Conservation (phyloP, 2,113 vertebrate genomes). For the Antigone vipio region DNA sequence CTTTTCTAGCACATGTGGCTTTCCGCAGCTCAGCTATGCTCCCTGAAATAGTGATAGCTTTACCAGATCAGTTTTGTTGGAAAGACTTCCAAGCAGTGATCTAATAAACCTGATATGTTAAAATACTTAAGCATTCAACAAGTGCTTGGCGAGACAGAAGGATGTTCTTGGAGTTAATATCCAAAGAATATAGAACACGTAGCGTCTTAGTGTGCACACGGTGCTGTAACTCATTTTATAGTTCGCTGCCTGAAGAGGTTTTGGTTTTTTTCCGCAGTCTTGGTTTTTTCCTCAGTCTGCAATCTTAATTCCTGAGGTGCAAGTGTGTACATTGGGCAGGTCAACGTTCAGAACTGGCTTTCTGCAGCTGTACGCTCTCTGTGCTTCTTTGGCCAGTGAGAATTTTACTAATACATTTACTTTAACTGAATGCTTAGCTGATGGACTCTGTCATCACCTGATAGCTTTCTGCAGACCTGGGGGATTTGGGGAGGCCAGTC, state of each 20-base stretch:
- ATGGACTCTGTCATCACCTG: slow-evolving; percentile 32
- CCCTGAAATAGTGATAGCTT: slow-evolving; percentile 40
- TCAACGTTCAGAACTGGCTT: background rate
- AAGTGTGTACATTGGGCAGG: background rate
- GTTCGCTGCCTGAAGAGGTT: background rate
- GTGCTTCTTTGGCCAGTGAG: background rate
- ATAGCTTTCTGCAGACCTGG: background rate
- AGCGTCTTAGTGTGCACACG: background rate
- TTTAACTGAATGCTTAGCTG: background rate
- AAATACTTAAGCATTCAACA: slow-evolving; percentile 49
- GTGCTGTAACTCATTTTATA: background rate
- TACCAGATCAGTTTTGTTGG: slow-evolving; percentile 27
- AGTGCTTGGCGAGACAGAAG: slow-evolving; percentile 48
- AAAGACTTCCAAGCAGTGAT: slow-evolving; percentile 36
- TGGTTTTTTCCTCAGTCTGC: background rate
- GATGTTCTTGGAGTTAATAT: slow-evolving; percentile 36
- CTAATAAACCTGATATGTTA: slow-evolving; percentile 49
- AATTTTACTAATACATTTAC: background rate
- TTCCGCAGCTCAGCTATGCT: background rate
- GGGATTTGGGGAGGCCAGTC: background rate
- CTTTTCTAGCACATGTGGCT: slow-evolving; percentile 8
- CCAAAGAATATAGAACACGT: slow-evolving; percentile 11
- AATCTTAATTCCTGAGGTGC: background rate
- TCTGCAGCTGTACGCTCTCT: background rate
- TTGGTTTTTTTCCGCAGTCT: background rate